Percentiles rank a stretch among this genome's conserved stretches.
Conservation (phyloP, 2,888 invertebrate species). For the Leptopilina syphax region DNA sequence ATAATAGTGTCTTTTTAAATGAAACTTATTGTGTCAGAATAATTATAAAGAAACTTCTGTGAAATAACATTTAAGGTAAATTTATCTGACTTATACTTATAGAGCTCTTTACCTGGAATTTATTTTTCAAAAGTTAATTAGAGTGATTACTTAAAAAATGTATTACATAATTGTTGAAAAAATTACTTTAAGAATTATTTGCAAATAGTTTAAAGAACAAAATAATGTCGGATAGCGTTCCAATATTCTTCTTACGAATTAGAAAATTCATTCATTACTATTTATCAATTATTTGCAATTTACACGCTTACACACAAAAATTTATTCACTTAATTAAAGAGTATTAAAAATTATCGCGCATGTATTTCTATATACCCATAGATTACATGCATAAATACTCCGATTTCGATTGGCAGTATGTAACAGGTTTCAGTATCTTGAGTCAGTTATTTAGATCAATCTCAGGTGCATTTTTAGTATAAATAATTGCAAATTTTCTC, state of each 20-base stretch:
- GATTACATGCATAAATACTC: slow-evolving; percentile 56
- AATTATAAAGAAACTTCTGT: too few relatives aligned
- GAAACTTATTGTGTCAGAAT: too few relatives aligned
- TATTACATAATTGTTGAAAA: slow-evolving; percentile 45
- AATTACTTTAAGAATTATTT: background rate
- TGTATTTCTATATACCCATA: slow-evolving; percentile 47
- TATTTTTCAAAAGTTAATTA: too few relatives aligned
- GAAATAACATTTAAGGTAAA: too few relatives aligned
- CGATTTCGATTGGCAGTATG: slow-evolving; percentile 73
- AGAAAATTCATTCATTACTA: slow-evolving; percentile 51
- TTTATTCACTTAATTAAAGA: slow-evolving; percentile 64
- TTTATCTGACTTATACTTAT: too few relatives aligned
- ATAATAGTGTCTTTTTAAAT: too few relatives aligned
- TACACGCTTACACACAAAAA: slow-evolving; percentile 56
- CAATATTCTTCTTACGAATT: slow-evolving; percentile 49
- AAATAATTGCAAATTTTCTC: slow-evolving; percentile 22
- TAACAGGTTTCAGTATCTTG: slow-evolving; percentile 62
- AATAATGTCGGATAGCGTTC: slow-evolving; percentile 5
- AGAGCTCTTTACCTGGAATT: too few relatives aligned
- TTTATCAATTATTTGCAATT: slow-evolving; percentile 46
- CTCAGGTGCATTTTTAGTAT: slow-evolving; percentile 19
- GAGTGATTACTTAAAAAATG: too few relatives aligned
- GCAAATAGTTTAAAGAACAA: background rate
- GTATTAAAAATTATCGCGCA: slow-evolving; percentile 64
- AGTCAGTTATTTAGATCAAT: slow-evolving; percentile 31